These are phyloP conservation scores for Sphaerophoria taeniata DNA, from an alignment of 2,888 invertebrate genomes.

Conservation along the genomic window DNA sequence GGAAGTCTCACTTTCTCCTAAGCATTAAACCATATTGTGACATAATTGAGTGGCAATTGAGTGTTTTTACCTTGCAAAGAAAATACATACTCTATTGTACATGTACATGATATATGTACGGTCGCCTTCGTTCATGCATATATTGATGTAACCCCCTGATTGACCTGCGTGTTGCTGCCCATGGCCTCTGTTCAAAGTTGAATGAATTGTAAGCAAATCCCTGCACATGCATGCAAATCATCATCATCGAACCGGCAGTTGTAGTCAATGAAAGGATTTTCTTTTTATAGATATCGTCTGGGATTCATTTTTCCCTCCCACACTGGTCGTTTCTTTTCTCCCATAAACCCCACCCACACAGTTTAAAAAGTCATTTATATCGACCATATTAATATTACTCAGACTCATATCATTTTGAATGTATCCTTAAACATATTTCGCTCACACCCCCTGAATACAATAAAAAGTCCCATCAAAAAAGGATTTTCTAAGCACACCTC, in stretches of 20 bases:
- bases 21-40: background rate
- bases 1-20: background rate
- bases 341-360: background rate
- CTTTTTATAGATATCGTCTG: constrained; percentile 7
- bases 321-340: background rate
- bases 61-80: constrained; percentile 15
- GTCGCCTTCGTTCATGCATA: too few species aligned
- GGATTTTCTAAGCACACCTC: constrained; percentile 58
- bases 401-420: too few species aligned
- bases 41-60: constrained; percentile 70
- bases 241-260: constrained; percentile 18
- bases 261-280: constrained; percentile 48
- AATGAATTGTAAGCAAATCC: constrained; percentile 57
- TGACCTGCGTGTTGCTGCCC: constrained; percentile 62
- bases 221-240: constrained; percentile 27
- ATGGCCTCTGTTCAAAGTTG: constrained; percentile 37
- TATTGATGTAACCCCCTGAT: background rate
- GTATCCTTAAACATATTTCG: constrained; percentile 41
- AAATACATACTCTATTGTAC: constrained; percentile 10
- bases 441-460: constrained; percentile 12
- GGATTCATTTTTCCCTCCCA: constrained; percentile 10
- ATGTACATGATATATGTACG: constrained; percentile 32
- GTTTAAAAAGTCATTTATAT: constrained; percentile 14
- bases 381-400: background rate
- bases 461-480: constrained; percentile 47